Evolutionary conservation across 1,140 invertebrate genomes (phyloP), one percentile per base, ranked within the genome.

Genomic region (Cotesia vestalis): DNA sequence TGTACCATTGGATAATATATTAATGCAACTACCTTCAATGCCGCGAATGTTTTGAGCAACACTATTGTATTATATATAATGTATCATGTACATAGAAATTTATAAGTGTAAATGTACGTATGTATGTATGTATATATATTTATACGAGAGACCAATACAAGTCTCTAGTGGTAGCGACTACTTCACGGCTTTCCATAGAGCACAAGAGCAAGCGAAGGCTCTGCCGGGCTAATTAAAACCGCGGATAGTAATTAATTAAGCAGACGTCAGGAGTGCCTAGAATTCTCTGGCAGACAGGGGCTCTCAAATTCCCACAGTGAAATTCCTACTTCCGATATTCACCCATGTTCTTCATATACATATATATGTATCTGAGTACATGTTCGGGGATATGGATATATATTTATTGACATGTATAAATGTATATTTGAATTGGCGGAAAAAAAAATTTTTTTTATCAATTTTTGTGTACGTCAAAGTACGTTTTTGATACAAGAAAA

Each of bases 181-280:
- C 61, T 73, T 73, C 72, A 71, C 57, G 66, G 69, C 73, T 73
- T 76, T 72, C 66, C 75, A 69, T 70, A 27, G 66, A 59, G 51
- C 66, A 51, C 66, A 55, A 66, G 55, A 62, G 71, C 55, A 53
- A 72, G 72, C 72, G 64, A 76, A 69, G 75, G 75, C 68, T 36
- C 68, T 67, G 68, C 68, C 75, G 78, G 76, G 84, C 84, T 86
- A 86, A 86, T 86, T 86, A 86, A 86, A 86, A 86, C 85, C 84
- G 80, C 82, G 84, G 84, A 86, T 85, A 81, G 84, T 86, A 86
- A 86, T 86, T 85, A 86, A 86, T 86, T 85, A 85, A 85, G 84
- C 83, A 82, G 79, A 84, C 80, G 84, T 82, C 82, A 83, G 82
- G 78, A 81, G 78, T 81, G 82, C 82, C 81, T 83, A 84, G 83